Percentiles rank a stretch among this genome's conserved stretches.
Conservation (phyloP, 2,113 vertebrate species). For the Pitta sordida region DNA sequence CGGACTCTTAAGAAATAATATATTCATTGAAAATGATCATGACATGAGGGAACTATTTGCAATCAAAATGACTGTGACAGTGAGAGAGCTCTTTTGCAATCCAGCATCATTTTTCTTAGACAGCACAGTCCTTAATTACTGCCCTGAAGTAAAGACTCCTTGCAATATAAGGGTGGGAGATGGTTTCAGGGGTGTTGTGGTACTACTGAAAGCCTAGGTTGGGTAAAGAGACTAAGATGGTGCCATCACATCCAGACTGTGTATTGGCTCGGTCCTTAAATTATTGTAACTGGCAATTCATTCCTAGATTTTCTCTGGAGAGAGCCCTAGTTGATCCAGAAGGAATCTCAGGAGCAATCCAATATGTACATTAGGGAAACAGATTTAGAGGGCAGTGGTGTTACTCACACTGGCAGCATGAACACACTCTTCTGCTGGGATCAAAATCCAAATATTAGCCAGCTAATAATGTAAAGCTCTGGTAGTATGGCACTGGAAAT, state of each 20-base stretch:
- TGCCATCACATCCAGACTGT: background rate
- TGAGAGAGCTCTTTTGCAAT: background rate
- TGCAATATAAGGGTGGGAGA: background rate
- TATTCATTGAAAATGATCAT: background rate
- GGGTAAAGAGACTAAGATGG: background rate
- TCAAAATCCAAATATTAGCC: background rate
- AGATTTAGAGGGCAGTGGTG: background rate
- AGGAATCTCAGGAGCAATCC: background rate
- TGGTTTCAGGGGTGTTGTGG: background rate
- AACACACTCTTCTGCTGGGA: background rate
- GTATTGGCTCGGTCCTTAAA: background rate
- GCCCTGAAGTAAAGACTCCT: background rate
- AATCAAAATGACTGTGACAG: background rate
- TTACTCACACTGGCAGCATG: background rate
- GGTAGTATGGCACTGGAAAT: background rate
- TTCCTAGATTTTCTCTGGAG: background rate
- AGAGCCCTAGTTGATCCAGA: background rate
- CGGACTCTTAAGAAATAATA: background rate
- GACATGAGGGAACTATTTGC: background rate
- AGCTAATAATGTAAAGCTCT: background rate
- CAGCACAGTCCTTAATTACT: background rate
- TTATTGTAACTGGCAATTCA: background rate
- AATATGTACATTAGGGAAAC: accelerated
- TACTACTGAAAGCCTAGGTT: background rate
- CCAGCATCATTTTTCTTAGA: background rate